Percentiles rank a stretch among this genome's conserved stretches.
phyloP scores from a whole-genome alignment of 2,888 invertebrate species.

The Platycheirus rosarum region DNA sequence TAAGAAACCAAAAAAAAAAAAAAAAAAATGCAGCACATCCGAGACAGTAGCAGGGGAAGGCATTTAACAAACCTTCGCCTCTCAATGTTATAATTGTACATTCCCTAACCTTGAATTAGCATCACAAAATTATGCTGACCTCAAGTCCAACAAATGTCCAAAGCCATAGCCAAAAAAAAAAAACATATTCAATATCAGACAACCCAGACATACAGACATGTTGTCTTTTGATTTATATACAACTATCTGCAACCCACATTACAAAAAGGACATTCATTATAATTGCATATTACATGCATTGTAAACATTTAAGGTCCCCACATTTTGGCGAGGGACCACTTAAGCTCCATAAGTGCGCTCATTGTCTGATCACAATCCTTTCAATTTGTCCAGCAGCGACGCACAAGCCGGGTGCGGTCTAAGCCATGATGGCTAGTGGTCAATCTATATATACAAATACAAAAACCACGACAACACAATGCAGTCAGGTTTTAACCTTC shows the following conservation, averaged over 20 bases:
- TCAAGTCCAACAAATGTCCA: slow-evolving; percentile 21
- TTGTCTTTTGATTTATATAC: slow-evolving; percentile 23
- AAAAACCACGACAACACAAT: slow-evolving; percentile 16
- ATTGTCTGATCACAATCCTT: slow-evolving; percentile 44
- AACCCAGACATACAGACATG: slow-evolving; percentile 4
- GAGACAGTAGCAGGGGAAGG: not conserved
- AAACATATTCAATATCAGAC: slow-evolving; percentile 4
- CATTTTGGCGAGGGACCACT: slow-evolving; percentile 12
- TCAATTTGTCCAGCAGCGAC: slow-evolving; percentile 39
- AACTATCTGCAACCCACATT: slow-evolving; percentile 16
- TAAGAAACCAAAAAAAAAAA: not conserved
- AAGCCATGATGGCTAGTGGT: not conserved
- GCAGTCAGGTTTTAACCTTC: slow-evolving; percentile 46
- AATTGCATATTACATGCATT: slow-evolving; percentile 35
- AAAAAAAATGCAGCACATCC: slow-evolving; percentile 1
- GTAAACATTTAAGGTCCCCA: slow-evolving; percentile 21
- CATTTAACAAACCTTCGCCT: slow-evolving; percentile 13
- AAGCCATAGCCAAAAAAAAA: slow-evolving; percentile 16
- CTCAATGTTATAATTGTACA: slow-evolving; percentile 32
- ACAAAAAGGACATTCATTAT: slow-evolving; percentile 31
- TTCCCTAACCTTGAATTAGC: slow-evolving; percentile 53
- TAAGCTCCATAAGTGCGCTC: slow-evolving; percentile 36
- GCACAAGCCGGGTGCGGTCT: slow-evolving; percentile 6
- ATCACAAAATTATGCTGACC: slow-evolving; percentile 44
- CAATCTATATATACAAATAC: not conserved